Conservation (phyloP, 2,888 invertebrate species). For the Liposcelis brunnea region DNA sequence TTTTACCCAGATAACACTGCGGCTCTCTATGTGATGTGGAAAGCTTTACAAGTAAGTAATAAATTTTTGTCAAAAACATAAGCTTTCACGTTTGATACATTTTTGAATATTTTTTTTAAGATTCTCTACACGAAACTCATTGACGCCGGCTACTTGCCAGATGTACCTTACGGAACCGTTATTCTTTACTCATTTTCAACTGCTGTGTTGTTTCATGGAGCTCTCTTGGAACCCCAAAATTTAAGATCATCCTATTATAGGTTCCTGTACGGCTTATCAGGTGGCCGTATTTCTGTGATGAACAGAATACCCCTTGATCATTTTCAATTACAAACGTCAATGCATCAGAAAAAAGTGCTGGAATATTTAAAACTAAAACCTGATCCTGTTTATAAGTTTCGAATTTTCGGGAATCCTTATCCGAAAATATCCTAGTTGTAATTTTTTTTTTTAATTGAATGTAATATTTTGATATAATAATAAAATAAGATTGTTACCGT, state of each 20-base stretch:
- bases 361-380: neutral
- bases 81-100: conserved; percentile 7
- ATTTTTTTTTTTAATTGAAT: neutral
- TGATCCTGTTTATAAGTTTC: neutral
- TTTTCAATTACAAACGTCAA: neutral
- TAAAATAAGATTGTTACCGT: too few relatives aligned
- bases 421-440: neutral
- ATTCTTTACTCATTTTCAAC: conserved; percentile 61
- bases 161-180: conserved; percentile 48
- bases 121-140: conserved; percentile 54
- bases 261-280: conserved; percentile 57
- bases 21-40: conserved; percentile 69
- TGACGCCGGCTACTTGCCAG: conserved; percentile 43
- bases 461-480: neutral
- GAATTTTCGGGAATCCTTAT: conserved; percentile 3
- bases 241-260: conserved; percentile 68
- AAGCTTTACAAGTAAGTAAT: conserved; percentile 50
- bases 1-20: conserved; percentile 60
- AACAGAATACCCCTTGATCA: neutral
- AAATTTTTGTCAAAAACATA: neutral
- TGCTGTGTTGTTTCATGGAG: conserved; percentile 58
- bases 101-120: conserved; percentile 29
- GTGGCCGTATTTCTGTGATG: conserved; percentile 30
- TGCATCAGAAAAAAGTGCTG: neutral
- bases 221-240: conserved; percentile 59